A percentile compares a stretch with the other conserved stretches of the same genome.
These are phyloP conservation scores for Cotesia vestalis DNA, from an alignment of 1,140 invertebrate genomes.

Conservation along the genomic window DNA sequence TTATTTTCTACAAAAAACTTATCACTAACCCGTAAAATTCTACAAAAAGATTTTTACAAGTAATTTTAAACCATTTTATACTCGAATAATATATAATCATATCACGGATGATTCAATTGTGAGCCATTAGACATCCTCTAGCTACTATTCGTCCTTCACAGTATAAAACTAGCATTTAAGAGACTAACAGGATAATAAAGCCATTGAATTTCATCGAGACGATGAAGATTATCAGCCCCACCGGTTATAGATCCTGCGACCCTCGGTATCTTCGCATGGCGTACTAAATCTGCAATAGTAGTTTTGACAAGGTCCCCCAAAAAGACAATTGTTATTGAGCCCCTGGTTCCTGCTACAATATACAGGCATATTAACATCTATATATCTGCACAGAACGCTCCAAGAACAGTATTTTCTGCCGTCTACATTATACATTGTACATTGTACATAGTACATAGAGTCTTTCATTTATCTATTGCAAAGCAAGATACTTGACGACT, in stretches of 20 bases:
- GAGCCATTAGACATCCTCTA: neutral
- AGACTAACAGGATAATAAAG: constrained; percentile 39
- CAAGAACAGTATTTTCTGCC: too few species aligned
- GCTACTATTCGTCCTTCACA: neutral
- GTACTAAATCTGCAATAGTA: constrained; percentile 57
- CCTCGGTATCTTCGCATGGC: constrained; percentile 42
- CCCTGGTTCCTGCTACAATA: too few species aligned
- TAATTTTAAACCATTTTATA: too few species aligned
- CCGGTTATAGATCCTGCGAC: constrained; percentile 10
- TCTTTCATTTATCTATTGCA: too few species aligned
- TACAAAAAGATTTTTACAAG: too few species aligned
- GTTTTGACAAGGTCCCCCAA: constrained; percentile 57
- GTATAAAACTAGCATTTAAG: constrained; percentile 16
- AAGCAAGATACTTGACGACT: too few species aligned
- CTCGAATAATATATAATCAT: neutral
- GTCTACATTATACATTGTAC: too few species aligned
- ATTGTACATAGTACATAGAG: too few species aligned
- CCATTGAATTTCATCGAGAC: constrained; percentile 37
- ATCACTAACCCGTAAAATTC: too few species aligned
- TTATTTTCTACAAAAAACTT: too few species aligned
- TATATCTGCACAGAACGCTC: too few species aligned
- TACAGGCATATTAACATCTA: too few species aligned
- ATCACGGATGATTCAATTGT: constrained; percentile 5
- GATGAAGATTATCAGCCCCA: constrained; percentile 34
- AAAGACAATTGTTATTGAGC: constrained; percentile 50